Base-by-base conservation (phyloP, 2,797 vertebrate genomes). In the Chelon auratus region DNA sequence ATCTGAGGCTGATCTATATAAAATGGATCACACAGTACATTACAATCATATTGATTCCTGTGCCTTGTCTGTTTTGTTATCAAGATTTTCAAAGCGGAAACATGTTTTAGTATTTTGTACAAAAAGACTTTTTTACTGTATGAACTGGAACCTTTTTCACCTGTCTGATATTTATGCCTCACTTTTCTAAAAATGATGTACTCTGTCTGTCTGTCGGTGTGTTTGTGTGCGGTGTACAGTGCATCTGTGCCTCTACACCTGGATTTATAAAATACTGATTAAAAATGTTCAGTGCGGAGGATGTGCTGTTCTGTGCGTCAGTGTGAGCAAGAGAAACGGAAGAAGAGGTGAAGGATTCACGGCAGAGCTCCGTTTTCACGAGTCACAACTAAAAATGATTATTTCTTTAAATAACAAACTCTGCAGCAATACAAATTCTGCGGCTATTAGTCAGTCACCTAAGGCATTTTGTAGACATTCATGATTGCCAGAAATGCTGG, bases 11-110 rank as follows among this genome's bases (percentile, higher is more conserved):
- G 68, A 12, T 22, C 60, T 57, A 18, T 66, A 63, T 67, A 63
- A 59, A 77, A 72, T 75, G 77, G 72, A 83, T 84, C 83, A 74
- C 66, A 76, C 59, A 68, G 52, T 83, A 56, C 57, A 78, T 79
- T 75, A 80, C 75, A 86, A 83, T 92, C 89, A 91, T 89, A 88
- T 89, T 87, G 85, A 91, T 84, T 91, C 55, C 60, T 83, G 63
- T 86, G 75, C 78, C 72, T 82, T 75, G 58, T 89, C 59, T 70
- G 30, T 80, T 45, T 86, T 71, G 74, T 75, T 75, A 68, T 70
- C 72, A 53, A 74, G 78, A 78, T 85, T 90, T 81, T 83, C 75
- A 80, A 83, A 81, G 64, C 87, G 82, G 75, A 90, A 82, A 77
- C 71, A 68, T 84, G 62, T 90, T 86, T 85, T 75, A 74, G 61